A percentile compares a stretch with the other conserved stretches of the same genome.
These are phyloP conservation scores for Masnerella sp. DNA, from an alignment of 2,888 invertebrate genomes.

Conservation along the genomic window DNA sequence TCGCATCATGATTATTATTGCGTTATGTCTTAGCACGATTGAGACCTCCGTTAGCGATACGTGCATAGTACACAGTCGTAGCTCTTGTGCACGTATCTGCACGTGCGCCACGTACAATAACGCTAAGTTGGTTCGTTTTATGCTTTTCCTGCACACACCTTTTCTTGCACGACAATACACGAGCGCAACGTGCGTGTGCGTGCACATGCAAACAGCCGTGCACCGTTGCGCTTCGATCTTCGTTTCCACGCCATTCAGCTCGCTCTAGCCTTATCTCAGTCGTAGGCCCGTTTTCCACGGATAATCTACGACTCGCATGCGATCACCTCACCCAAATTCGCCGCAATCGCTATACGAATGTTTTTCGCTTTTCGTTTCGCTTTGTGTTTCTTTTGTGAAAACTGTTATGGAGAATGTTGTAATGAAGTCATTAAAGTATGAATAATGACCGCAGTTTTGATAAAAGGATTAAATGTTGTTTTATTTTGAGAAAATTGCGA, in stretches of 20 bases:
- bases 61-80: slow-evolving; percentile 40
- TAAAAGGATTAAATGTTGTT: too few species aligned
- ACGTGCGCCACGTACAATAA: slow-evolving; percentile 53
- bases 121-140: slow-evolving; percentile 55
- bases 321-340: slow-evolving; percentile 44
- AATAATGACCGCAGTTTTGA: too few species aligned
- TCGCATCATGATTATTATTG: slow-evolving; percentile 73
- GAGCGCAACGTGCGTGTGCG: slow-evolving; percentile 5
- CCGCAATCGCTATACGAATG: neutral
- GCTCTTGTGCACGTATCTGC: slow-evolving; percentile 45
- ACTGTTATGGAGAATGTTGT: too few species aligned
- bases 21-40: slow-evolving; percentile 69
- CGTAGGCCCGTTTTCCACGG: slow-evolving; percentile 60
- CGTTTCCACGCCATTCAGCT: slow-evolving; percentile 64
- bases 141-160: slow-evolving; percentile 52
- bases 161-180: slow-evolving; percentile 8
- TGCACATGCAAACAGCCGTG: slow-evolving; percentile 9
- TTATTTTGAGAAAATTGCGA: too few species aligned
- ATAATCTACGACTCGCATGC: slow-evolving; percentile 48
- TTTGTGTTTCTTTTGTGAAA: too few species aligned
- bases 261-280: slow-evolving; percentile 65
- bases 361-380: too few species aligned
- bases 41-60: slow-evolving; percentile 72
- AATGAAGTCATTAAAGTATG: too few species aligned
- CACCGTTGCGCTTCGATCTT: slow-evolving; percentile 50